Base-by-base conservation (phyloP, 2,888 invertebrate species). In the Hyposoter dolosus region DNA sequence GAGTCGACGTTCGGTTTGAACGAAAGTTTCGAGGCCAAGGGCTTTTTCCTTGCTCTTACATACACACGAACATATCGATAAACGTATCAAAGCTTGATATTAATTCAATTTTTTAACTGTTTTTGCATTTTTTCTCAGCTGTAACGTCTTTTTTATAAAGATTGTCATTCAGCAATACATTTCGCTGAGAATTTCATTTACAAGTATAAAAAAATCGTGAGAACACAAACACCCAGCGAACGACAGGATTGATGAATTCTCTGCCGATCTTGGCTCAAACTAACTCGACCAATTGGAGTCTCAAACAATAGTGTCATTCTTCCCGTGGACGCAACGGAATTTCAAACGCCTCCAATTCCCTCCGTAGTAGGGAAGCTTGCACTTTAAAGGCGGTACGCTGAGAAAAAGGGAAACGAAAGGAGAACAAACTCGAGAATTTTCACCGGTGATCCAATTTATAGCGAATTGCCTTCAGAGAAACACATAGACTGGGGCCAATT, bases 401-500 rank as follows among this genome's bases (percentile, higher is more conserved):
- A 35, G 40, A 23, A 56, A 19, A 19, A n/a, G 35, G 17, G 3
- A 35, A 4, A 66, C 28, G 32, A 60, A 32, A 68, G 32, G 28
- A 32, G 63, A 40, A 10, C 17, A 17, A 35, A 17, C 63, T 68
- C 63, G 23, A 66, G 69, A 68, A 86, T 74, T 78, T 81, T 77
- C 81, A 77, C 77, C 76, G 68, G 66, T 78, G 63, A 65, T 82
- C 78, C 83, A 84, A 86, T 86, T 84, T 86, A 84, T 86, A 77
- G 86, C 66, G 78, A 65, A 78, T 81, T 74, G 83, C 56, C 50
- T 69, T 65, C 50, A 66, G 28, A 77, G 43, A 53, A 60, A 77
- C 76, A 50, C 77, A 68, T 45, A 72, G n/a, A 83, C 76, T 35
- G 45, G 56, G 66, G 66, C 80, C 83, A 86, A 86, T 86, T 83